Evolutionary conservation across 2,113 vertebrate species (phyloP).

Genomic region (Clupea harengus): DNA sequence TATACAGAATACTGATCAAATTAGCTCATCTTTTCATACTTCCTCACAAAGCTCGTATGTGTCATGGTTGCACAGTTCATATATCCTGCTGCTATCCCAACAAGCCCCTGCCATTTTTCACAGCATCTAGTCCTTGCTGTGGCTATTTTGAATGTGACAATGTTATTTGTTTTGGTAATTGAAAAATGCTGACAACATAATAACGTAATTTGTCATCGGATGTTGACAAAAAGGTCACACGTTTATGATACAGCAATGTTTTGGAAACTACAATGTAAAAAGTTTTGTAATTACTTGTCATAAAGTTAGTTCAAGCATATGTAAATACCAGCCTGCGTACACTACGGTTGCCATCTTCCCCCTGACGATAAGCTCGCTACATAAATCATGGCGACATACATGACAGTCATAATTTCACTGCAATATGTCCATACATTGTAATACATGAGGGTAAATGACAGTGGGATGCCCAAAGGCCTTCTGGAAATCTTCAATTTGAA

Average conservation of each 20-base stretch:
- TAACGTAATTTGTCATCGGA: conserved; percentile 20
- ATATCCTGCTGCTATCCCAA: background rate
- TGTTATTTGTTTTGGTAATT: conserved; percentile 20
- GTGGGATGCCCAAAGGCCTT: background rate
- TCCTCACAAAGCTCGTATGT: background rate
- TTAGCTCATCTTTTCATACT: background rate
- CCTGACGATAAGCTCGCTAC: background rate
- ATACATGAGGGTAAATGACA: background rate
- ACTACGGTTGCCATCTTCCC: background rate
- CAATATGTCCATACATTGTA: background rate
- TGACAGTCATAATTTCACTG: background rate
- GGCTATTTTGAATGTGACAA: conserved; percentile 12
- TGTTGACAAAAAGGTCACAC: conserved; percentile 17
- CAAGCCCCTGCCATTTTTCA: background rate
- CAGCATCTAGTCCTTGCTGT: background rate
- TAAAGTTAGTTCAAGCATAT: background rate
- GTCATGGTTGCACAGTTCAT: background rate
- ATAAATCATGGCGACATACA: background rate
- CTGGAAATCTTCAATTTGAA: too few relatives aligned
- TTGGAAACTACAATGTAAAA: background rate
- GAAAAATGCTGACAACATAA: conserved; percentile 21
- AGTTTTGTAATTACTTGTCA: conserved; percentile 18
- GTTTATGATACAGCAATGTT: conserved; percentile 2
- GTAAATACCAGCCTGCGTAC: background rate
- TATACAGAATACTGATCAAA: conserved; percentile 2